A percentile compares a stretch with the other conserved stretches of the same genome.
These are phyloP conservation scores for Corynorhinus townsendii DNA, from an alignment of 2,113 vertebrate genomes.

Conservation along the genomic window DNA sequence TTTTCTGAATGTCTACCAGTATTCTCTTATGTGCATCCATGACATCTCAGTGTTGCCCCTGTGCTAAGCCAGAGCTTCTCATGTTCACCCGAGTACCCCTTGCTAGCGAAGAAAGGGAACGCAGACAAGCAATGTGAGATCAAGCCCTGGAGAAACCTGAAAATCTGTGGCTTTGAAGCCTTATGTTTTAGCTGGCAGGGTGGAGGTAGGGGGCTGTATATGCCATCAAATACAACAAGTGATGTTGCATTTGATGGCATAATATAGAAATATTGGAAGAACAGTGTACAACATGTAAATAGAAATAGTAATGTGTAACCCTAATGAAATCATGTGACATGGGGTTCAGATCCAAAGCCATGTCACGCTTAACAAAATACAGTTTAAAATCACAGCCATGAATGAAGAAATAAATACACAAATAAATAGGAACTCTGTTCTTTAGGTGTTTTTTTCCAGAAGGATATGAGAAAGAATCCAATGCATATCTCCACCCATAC, in stretches of 20 bases:
- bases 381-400: background rate
- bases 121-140: background rate
- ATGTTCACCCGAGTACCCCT: background rate
- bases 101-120: background rate
- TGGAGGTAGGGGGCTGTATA: background rate
- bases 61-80: background rate
- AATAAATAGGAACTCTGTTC: background rate
- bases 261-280: conserved; percentile 3
- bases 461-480: background rate
- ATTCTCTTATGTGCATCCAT: background rate
- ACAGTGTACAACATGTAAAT: background rate
- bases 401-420: background rate
- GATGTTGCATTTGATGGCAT: background rate
- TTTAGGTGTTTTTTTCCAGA: background rate
- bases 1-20: background rate
- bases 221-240: too few relatives aligned
- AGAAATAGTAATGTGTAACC: background rate
- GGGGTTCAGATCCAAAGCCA: background rate
- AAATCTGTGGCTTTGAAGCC: background rate
- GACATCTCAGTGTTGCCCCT: background rate
- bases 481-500: background rate
- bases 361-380: background rate
- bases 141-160: background rate
- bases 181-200: background rate
- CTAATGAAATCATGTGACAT: background rate